These are phyloP conservation scores for Mesaphorura yosii DNA, from an alignment of 1,140 invertebrate genomes.

Conservation along the genomic window DNA sequence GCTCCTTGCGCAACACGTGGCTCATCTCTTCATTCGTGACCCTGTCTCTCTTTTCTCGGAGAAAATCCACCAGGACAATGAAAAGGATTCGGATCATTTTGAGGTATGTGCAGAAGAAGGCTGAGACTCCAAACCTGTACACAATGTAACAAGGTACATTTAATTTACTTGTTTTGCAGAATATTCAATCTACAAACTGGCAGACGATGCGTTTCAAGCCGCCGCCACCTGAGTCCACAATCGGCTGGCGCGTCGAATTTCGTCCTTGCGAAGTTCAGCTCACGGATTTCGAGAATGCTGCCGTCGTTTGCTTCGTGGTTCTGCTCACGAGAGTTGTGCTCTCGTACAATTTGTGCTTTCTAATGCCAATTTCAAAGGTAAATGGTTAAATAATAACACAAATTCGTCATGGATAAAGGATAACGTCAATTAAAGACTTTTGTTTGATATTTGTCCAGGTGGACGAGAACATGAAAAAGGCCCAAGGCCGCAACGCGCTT, in stretches of 20 bases:
- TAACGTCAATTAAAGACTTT: neutral
- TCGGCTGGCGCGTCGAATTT: slow-evolving; percentile 99
- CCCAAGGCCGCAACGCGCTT: slow-evolving; percentile 81
- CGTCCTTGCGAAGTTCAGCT: slow-evolving; percentile 96
- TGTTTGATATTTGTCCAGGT: slow-evolving; percentile 46
- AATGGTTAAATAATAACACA: slow-evolving; percentile 13
- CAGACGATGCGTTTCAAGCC: slow-evolving; percentile 99
- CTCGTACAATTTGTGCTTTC: slow-evolving; percentile 88
- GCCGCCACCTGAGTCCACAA: slow-evolving; percentile 83
- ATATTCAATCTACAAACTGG: slow-evolving; percentile 99
- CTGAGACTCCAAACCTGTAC: no score
- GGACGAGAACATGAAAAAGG: slow-evolving; percentile 94
- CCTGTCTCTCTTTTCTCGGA: slow-evolving; percentile 92
- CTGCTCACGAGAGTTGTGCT: slow-evolving; percentile 91
- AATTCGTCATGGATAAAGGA: neutral
- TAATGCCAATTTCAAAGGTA: slow-evolving; percentile 95
- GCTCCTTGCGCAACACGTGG: slow-evolving; percentile 82
- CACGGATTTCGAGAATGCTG: slow-evolving; percentile 99
- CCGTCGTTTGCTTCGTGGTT: slow-evolving; percentile 96
- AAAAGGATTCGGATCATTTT: slow-evolving; percentile 94
- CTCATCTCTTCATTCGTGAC: slow-evolving; percentile 97
- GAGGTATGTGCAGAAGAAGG: slow-evolving; percentile 75
- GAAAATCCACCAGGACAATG: slow-evolving; percentile 88
- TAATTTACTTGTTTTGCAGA: slow-evolving; percentile 47
- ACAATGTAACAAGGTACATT: no score